phyloP scores from a whole-genome alignment of 1,140 invertebrate genomes.

The Aporrectodea caliginosa region DNA sequence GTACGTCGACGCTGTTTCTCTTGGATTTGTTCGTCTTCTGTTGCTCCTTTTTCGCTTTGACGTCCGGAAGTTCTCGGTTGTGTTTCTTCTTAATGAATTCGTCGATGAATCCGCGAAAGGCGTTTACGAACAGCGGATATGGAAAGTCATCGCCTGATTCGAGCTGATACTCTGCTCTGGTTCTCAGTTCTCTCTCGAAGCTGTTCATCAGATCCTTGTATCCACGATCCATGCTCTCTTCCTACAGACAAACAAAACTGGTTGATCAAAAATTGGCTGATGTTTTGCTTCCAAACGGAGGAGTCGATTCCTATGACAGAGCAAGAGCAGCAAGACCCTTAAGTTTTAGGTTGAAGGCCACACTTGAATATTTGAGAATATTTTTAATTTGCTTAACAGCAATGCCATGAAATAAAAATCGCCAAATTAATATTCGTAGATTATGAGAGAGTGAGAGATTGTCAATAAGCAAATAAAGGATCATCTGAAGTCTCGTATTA shows the following conservation, averaged over 20 bases:
- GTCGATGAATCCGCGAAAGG: conserved; percentile 90
- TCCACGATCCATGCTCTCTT: conserved; percentile 63
- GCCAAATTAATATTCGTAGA: too few species aligned
- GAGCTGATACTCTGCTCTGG: conserved; percentile 32
- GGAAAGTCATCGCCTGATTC: conserved; percentile 74
- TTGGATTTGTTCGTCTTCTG: conserved; percentile 62
- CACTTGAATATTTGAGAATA: too few species aligned
- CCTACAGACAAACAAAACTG: conserved; percentile 6
- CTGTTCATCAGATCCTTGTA: conserved; percentile 87
- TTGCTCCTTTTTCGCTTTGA: conserved; percentile 70
- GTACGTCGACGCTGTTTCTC: conserved; percentile 54
- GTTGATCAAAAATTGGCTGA: too few species aligned
- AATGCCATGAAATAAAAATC: too few species aligned
- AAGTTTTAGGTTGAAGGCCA: too few species aligned
- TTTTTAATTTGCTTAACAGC: too few species aligned
- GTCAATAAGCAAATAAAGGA: too few species aligned
- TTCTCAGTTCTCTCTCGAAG: conserved; percentile 61
- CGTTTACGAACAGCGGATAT: conserved; percentile 89
- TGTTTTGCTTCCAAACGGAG: too few species aligned
- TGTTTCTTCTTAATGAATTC: conserved; percentile 79
- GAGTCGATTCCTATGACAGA: too few species aligned
- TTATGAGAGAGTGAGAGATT: too few species aligned
- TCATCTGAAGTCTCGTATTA: too few species aligned
- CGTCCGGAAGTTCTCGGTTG: conserved; percentile 41
- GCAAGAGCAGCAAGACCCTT: too few species aligned